phyloP scores from a whole-genome alignment of 1,140 invertebrate species.

The Megalonaias nervosa region DNA sequence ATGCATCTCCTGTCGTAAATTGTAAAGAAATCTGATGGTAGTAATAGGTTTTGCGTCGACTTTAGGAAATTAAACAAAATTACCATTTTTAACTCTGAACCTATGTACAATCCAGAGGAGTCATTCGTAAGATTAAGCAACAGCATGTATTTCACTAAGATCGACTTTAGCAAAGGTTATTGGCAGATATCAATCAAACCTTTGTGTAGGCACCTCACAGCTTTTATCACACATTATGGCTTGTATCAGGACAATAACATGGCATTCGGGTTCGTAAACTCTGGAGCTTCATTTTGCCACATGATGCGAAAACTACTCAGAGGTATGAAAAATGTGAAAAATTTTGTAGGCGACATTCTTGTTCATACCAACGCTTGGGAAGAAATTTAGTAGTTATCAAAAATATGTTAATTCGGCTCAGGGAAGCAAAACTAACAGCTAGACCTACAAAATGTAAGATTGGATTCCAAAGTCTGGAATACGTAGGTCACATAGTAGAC shows the following conservation, averaged over 20 bases:
- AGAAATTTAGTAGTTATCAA: neutral
- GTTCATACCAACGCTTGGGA: conserved; percentile 10
- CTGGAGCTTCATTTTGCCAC: conserved; percentile 16
- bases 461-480: neutral
- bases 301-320: conserved; percentile 58
- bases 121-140: conserved; percentile 11
- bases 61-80: conserved; percentile 24
- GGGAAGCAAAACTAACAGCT: neutral
- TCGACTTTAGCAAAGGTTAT: conserved; percentile 29
- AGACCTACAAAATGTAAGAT: conserved; percentile 1
- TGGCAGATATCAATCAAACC: conserved; percentile 18
- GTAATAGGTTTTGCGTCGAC: neutral
- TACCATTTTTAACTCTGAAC: conserved; percentile 33
- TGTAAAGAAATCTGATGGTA: conserved; percentile 70
- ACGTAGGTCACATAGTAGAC: neutral
- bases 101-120: conserved; percentile 42
- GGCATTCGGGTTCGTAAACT: conserved; percentile 35
- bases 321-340: conserved; percentile 33
- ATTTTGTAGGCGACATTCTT: conserved; percentile 34
- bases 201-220: neutral
- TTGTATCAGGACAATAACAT: conserved; percentile 16
- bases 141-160: conserved; percentile 10
- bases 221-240: conserved; percentile 11
- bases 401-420: neutral
- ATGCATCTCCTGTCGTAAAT: conserved; percentile 70